Percentiles rank a stretch among this genome's conserved stretches.
Evolutionary conservation across 2,113 vertebrate species (phyloP).

Genomic region (Scolopax mira): DNA sequence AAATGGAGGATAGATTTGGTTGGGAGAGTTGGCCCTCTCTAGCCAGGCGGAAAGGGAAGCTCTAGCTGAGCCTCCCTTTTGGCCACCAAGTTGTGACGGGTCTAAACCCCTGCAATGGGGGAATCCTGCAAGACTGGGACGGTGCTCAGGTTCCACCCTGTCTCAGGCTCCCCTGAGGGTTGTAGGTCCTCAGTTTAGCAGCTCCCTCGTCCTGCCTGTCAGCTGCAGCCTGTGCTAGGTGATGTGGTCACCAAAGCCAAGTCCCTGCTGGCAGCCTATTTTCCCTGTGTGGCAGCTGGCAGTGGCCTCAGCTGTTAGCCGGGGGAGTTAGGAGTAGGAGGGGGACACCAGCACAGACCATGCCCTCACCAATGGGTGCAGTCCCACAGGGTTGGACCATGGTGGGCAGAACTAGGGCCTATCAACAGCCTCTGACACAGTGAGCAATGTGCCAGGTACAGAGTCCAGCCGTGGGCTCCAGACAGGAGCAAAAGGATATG

Average conservation of each 20-base stretch:
- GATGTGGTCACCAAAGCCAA: background rate
- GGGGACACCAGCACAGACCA: background rate
- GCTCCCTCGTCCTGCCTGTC: background rate
- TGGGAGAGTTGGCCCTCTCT: background rate
- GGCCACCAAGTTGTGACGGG: background rate
- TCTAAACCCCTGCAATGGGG: background rate
- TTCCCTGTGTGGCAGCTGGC: background rate
- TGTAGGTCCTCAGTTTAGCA: background rate
- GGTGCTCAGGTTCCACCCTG: background rate
- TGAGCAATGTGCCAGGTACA: background rate
- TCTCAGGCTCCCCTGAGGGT: background rate
- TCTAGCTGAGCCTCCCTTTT: background rate
- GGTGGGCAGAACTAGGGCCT: background rate
- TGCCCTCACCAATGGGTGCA: background rate
- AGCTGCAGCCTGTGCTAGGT: background rate
- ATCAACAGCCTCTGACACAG: background rate
- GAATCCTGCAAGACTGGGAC: background rate
- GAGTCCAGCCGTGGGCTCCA: background rate
- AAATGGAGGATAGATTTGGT: background rate
- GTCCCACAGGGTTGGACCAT: fast-evolving
- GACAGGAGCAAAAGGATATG: background rate
- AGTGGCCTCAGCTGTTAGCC: background rate
- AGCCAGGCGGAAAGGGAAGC: background rate
- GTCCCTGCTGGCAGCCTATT: background rate
- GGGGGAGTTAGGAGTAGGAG: background rate